phyloP scores from a whole-genome alignment of 2,113 vertebrate genomes.

The Notarius quadriscutis region DNA sequence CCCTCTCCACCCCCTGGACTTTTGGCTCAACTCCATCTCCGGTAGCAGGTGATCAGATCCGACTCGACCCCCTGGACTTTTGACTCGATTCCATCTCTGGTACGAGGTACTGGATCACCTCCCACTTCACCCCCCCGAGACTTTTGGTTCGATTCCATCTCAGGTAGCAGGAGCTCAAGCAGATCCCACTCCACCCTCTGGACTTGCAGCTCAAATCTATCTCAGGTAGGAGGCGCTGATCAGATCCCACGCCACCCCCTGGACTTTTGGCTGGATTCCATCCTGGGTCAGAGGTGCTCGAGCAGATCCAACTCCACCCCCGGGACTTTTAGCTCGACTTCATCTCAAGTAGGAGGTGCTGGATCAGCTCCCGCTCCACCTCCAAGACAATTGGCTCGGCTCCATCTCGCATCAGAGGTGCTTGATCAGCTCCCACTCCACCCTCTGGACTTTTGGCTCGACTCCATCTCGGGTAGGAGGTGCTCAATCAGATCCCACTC shows the following conservation, averaged over 20 bases:
- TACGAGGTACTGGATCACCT: not conserved
- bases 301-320: not conserved
- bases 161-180: not conserved
- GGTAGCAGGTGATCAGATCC: not conserved
- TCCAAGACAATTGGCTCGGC: too few species aligned
- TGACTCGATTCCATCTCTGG: not conserved
- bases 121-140: too few species aligned
- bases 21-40: not conserved
- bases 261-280: too few species aligned
- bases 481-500: not conserved
- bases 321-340: not conserved
- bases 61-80: not conserved
- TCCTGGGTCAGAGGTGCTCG: too few species aligned
- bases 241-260: not conserved
- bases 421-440: not conserved
- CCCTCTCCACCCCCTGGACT: not conserved
- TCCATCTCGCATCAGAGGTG: not conserved
- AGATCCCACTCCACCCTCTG: not conserved
- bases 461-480: not conserved
- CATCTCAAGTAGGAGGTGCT: not conserved
- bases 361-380: not conserved
- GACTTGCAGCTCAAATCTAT: not conserved
- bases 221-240: too few species aligned
- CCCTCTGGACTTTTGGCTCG: not conserved
- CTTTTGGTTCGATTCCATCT: not conserved